Percentiles rank a stretch among this genome's conserved stretches.
These are phyloP conservation scores for Carcina quercana DNA, from an alignment of 2,888 invertebrate species.

Conservation along the genomic window DNA sequence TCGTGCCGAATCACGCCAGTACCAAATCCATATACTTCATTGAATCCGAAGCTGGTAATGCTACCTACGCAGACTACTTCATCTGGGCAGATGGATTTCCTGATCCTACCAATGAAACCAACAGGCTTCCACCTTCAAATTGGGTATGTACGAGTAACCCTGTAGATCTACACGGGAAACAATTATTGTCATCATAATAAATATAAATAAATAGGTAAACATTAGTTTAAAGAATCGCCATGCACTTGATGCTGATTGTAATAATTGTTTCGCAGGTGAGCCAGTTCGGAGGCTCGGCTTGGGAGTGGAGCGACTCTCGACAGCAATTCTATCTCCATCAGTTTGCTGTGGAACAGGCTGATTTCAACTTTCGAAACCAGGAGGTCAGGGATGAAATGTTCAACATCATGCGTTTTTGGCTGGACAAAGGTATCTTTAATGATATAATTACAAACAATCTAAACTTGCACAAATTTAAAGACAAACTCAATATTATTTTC, in stretches of 20 bases:
- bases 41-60: slow-evolving; percentile 75
- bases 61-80: slow-evolving; percentile 82
- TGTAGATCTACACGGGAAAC: too few species aligned
- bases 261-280: slow-evolving; percentile 42
- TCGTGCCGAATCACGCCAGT: slow-evolving; percentile 82
- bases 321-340: slow-evolving; percentile 82
- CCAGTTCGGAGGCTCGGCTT: slow-evolving; percentile 78
- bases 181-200: too few species aligned
- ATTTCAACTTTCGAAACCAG: slow-evolving; percentile 79
- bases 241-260: neutral
- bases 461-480: too few species aligned
- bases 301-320: slow-evolving; percentile 78
- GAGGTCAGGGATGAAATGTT: slow-evolving; percentile 66
- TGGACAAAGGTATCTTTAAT: too few species aligned
- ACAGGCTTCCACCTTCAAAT: slow-evolving; percentile 62
- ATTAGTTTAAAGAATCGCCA: neutral
- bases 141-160: too few species aligned
- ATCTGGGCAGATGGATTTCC: slow-evolving; percentile 79
- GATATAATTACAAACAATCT: too few species aligned
- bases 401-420: slow-evolving; percentile 81
- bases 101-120: slow-evolving; percentile 40
- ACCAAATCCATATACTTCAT: slow-evolving; percentile 88
- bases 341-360: slow-evolving; percentile 76
- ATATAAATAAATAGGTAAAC: too few species aligned
- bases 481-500: too few species aligned